Base-by-base conservation (phyloP, 1,140 invertebrate species). In the Bombus turneri region DNA sequence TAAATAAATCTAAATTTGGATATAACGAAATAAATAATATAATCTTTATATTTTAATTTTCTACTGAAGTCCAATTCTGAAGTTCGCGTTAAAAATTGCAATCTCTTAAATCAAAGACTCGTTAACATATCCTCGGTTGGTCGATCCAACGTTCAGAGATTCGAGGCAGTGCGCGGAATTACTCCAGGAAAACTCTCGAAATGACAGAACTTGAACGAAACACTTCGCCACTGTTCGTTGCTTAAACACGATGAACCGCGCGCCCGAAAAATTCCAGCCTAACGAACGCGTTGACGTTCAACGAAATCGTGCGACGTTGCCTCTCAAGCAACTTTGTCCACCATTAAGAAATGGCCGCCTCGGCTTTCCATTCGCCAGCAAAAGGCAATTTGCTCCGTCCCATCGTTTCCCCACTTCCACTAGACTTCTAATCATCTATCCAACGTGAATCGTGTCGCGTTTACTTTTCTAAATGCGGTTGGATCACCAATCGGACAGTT, bases 211-310 rank as follows among this genome's bases (percentile, higher is more conserved):
- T 37, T 28, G 31, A 66, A 25, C n/a, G 41, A 25, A 31, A 37
- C 66, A 47, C 59, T 79, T 66, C 22, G 8, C 22, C 3, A 47
- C 31, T 43, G n/a, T 68, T 68, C 41, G 62, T 79, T 79, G 41
- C 77, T 66, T 18, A 68, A 79, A 31, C 77, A 34, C 41, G 34
- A 79, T 47, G 62, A 39, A 79, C 39, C n/a, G 77, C n/a, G 31
- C 37, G 31, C 34, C 39, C 22, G 13, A 22, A 43, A 47, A 47
- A 79, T 66, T 43, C 25, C 22, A 64, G 41, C 31, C 62, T 62
- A 79, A 66, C 77, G 77, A 68, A 66, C 77, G 22, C 41, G 41
- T 68, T 31, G 62, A 47, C 62, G 15, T 41, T 28, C 31, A 47
- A 68, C 62, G 39, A 66, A 64, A 64, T 66, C 43, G n/a, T 31